phyloP scores from a whole-genome alignment of 1,140 invertebrate genomes.

The Wiebesia pumilae region DNA sequence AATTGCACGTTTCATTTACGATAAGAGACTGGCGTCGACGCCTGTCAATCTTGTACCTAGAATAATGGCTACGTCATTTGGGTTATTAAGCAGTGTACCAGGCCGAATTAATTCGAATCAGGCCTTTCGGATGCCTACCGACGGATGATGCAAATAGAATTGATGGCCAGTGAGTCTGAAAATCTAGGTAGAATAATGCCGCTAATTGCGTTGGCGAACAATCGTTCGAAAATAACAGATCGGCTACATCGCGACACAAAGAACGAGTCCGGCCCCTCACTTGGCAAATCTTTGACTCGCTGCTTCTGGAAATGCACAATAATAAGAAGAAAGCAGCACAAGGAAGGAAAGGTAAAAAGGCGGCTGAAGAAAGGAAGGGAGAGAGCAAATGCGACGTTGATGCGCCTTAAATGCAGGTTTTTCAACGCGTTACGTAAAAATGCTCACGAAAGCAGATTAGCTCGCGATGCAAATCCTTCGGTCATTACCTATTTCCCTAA shows the following conservation, averaged over 20 bases:
- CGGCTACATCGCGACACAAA: not conserved
- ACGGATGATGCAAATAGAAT: too few species aligned
- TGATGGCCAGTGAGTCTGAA: too few species aligned
- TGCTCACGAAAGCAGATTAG: constrained; percentile 43
- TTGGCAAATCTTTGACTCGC: constrained; percentile 28
- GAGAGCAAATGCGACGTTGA: not conserved
- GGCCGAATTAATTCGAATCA: too few species aligned
- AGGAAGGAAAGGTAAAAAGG: not conserved
- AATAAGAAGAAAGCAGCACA: not conserved
- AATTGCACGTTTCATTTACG: too few species aligned
- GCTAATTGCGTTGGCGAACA: too few species aligned
- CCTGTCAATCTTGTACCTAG: too few species aligned
- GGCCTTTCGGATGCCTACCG: too few species aligned
- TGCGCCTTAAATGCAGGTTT: constrained; percentile 12
- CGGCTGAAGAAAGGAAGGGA: not conserved
- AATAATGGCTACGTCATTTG: too few species aligned
- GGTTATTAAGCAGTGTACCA: too few species aligned
- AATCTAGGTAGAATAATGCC: too few species aligned
- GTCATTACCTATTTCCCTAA: constrained; percentile 40
- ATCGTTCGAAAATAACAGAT: too few species aligned
- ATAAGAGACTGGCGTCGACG: too few species aligned
- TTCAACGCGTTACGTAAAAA: constrained; percentile 42
- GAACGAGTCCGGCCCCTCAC: not conserved
- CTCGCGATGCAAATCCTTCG: not conserved
- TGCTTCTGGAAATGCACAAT: not conserved